Conservation (phyloP, 2,113 vertebrate genomes). For the Addax nasomaculatus region DNA sequence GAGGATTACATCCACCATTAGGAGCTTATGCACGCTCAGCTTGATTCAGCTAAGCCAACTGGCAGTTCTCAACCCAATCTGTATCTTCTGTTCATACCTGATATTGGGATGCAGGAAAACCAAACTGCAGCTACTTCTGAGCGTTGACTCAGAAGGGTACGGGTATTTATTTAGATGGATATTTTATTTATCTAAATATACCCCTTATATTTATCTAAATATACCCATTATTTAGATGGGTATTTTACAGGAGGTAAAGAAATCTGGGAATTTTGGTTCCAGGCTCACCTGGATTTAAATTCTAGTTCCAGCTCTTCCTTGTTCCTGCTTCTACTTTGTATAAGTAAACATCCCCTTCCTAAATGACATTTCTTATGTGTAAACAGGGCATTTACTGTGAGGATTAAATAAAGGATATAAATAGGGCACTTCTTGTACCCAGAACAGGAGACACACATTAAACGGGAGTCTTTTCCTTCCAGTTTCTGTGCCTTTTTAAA, state of each 20-base stretch:
- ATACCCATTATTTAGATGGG: neutral
- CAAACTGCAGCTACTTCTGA: neutral
- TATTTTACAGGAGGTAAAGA: neutral
- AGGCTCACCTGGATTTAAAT: neutral
- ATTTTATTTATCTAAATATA: neutral
- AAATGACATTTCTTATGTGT: neutral
- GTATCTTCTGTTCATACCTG: neutral
- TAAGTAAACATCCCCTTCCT: neutral
- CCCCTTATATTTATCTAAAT: neutral
- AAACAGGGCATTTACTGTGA: neutral
- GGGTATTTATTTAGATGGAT: neutral
- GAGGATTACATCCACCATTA: neutral
- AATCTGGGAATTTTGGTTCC: neutral
- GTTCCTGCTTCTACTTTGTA: neutral
- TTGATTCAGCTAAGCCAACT: neutral
- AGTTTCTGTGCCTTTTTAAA: neutral
- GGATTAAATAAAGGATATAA: neutral
- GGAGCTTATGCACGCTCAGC: neutral
- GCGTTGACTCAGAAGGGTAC: neutral
- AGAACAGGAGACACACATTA: neutral
- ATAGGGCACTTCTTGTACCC: neutral
- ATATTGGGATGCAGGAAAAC: neutral
- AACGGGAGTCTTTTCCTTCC: neutral
- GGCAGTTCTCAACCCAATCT: neutral
- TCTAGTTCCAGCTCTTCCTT: neutral